These are phyloP conservation scores for Apamea monoglypha DNA, from an alignment of 2,888 invertebrate genomes.

Conservation along the genomic window DNA sequence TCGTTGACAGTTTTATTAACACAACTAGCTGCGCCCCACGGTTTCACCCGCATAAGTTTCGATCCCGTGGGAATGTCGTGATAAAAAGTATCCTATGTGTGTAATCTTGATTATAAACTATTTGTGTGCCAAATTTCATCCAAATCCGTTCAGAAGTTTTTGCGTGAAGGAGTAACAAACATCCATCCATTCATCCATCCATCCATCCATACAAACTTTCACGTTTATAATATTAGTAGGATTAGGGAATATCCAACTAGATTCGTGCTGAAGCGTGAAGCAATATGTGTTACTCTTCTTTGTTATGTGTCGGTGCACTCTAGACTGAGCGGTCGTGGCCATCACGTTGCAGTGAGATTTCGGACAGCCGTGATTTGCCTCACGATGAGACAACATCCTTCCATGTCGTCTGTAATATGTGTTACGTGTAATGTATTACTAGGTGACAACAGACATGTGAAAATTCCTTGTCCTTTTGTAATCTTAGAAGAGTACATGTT, in stretches of 20 bases:
- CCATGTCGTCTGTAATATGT: too few relatives aligned
- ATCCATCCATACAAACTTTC: too few relatives aligned
- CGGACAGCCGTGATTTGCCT: neutral
- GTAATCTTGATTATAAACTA: too few relatives aligned
- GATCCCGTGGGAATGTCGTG: too few relatives aligned
- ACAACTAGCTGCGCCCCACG: too few relatives aligned
- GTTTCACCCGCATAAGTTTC: too few relatives aligned
- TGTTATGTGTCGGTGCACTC: neutral
- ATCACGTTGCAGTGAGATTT: neutral
- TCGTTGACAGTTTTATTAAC: conserved; percentile 11
- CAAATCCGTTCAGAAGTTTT: too few relatives aligned
- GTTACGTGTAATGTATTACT: neutral
- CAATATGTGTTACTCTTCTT: neutral
- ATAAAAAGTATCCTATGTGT: too few relatives aligned
- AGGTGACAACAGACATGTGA: neutral
- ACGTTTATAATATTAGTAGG: too few relatives aligned
- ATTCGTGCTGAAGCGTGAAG: neutral
- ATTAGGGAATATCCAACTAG: neutral
- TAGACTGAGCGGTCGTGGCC: neutral
- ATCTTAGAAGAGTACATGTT: neutral
- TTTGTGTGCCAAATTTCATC: too few relatives aligned
- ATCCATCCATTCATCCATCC: too few relatives aligned
- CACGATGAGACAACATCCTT: neutral
- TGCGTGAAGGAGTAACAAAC: too few relatives aligned
- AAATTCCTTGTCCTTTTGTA: neutral